Evolutionary conservation across 2,888 invertebrate genomes (phyloP), one percentile per base, ranked within the genome.

Genomic region (Drosophila mulleri): DNA sequence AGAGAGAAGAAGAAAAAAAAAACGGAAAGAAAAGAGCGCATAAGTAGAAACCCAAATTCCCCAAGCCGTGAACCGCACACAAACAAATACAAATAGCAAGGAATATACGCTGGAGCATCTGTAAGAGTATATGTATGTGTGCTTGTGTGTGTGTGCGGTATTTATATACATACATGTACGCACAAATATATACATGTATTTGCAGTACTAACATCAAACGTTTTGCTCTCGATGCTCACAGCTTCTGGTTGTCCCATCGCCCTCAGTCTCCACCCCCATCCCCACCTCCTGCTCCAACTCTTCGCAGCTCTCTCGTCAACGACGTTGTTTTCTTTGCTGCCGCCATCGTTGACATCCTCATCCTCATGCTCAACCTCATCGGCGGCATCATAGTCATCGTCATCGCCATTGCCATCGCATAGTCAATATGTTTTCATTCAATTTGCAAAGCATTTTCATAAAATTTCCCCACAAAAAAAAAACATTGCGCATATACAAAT

Each of bases 351-450:
- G 83, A 72, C 82, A 71, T 79, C 82, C 77, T 76, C 69, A 71
- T 79, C 78, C 77, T 73, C 69, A 63, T 59, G 59, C 59, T 41
- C 63, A 57, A 68, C 57, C 62, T 66, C 67, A 45, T 63, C 32
- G 50, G 20, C 62, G 52, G 57, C 61, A 58, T 48, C 75, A 64
- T 76, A 48, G 65, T 41, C 67, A 53, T 65, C 50, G 69, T 32
- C 64, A 58, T 72, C 66, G 75, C 69, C 61, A 66, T 75, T 47
- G 81, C 71, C 82, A 82, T 85, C 72, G 88, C 82, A 84, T 75
- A 85, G 89, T 91, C 90, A 90, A 90, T 90, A 91, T 90, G 90
- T 91, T 91, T 89, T 83, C 88, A 87, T 85, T 90, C 90, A 85
- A 90, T 91, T 91, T 90, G 83, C 82, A 83, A 89, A 89, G 86